A percentile compares a stretch with the other conserved stretches of the same genome.
Conservation (phyloP, 1,140 invertebrate genomes). For the Bombus sibiricus region DNA sequence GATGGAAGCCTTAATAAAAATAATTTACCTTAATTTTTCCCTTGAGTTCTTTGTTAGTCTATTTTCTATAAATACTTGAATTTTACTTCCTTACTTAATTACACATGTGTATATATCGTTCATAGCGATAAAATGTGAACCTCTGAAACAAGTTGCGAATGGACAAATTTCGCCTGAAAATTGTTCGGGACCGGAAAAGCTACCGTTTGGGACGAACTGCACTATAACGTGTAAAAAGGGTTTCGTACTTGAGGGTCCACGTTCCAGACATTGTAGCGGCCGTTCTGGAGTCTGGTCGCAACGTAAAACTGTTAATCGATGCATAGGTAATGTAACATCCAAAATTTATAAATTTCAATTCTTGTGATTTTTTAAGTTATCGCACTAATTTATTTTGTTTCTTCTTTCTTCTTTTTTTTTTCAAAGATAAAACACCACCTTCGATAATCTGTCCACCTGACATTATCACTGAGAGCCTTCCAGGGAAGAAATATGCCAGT, state of each 20-base stretch:
- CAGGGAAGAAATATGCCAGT: slow-evolving; percentile 83
- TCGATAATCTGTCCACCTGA: slow-evolving; percentile 83
- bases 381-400: background rate
- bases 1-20: background rate
- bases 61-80: no score
- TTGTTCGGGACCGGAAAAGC: slow-evolving; percentile 81
- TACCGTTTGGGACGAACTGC: slow-evolving; percentile 84
- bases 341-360: background rate
- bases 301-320: slow-evolving; percentile 78
- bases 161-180: slow-evolving; percentile 82
- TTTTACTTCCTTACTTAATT: background rate
- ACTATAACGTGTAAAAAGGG: slow-evolving; percentile 84
- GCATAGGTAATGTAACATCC: slow-evolving; percentile 78
- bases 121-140: slow-evolving; percentile 84
- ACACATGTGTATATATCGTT: background rate
- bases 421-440: slow-evolving; percentile 83
- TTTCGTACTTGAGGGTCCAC: slow-evolving; percentile 83
- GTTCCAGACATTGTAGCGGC: slow-evolving; percentile 79
- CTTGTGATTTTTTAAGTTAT: background rate
- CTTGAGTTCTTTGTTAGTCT: no score
- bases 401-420: background rate
- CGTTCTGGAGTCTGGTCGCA: slow-evolving; percentile 82
- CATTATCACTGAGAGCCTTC: slow-evolving; percentile 76
- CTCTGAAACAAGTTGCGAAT: slow-evolving; percentile 81
- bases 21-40: no score